Conservation (phyloP, 2,888 invertebrate genomes). For the Glyphotaelius pellucidus region DNA sequence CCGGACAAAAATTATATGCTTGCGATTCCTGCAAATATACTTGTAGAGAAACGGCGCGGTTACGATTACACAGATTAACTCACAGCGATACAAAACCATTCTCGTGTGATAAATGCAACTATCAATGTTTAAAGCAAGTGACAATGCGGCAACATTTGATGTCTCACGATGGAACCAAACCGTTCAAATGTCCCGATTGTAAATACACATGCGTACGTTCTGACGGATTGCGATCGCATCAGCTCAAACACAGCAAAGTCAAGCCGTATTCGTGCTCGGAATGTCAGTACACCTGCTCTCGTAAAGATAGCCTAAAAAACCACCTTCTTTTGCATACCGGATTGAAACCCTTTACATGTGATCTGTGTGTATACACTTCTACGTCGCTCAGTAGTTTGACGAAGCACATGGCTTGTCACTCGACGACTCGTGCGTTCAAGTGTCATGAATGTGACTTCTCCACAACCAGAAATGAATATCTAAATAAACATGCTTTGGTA, state of each 20-base stretch:
- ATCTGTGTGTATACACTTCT: background rate
- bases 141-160: background rate
- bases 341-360: background rate
- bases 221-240: background rate
- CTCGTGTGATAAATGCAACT: slow-evolving; percentile 12
- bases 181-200: slow-evolving; percentile 13
- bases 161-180: slow-evolving; percentile 13
- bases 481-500: slow-evolving; percentile 18
- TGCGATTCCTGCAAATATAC: slow-evolving; percentile 8
- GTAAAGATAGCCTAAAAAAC: background rate
- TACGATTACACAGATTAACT: background rate
- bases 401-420: slow-evolving; percentile 21
- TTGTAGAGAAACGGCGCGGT: slow-evolving; percentile 7
- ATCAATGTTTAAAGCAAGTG: slow-evolving; percentile 14
- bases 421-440: background rate
- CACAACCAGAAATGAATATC: background rate
- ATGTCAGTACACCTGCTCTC: slow-evolving; percentile 13
- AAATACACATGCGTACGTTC: background rate
- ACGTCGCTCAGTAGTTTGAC: background rate
- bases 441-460: slow-evolving; percentile 12
- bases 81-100: slow-evolving; percentile 14
- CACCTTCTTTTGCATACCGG: background rate
- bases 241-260: slow-evolving; percentile 9
- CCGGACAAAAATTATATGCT: background rate
- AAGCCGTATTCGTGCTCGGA: slow-evolving; percentile 9